Conservation (phyloP, 2,888 invertebrate species). For the Mycogona germanica region DNA sequence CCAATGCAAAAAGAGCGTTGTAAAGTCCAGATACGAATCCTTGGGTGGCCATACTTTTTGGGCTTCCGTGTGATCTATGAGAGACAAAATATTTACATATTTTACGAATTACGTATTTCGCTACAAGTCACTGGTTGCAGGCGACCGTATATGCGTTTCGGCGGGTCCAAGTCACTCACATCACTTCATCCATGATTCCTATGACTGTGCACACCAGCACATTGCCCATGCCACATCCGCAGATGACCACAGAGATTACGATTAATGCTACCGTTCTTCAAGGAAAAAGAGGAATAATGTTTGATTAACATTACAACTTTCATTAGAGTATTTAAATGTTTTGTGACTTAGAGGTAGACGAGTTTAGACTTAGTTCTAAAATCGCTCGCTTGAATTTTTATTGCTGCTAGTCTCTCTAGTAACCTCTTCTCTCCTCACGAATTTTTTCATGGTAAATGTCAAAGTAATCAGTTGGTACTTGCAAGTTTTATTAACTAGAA, state of each 20-base stretch:
- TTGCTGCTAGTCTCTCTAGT: too few relatives aligned
- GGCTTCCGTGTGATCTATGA: background rate
- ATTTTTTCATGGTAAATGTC: too few relatives aligned
- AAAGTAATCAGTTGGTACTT: too few relatives aligned
- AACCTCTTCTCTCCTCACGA: too few relatives aligned
- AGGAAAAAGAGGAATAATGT: background rate
- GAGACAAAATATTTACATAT: background rate
- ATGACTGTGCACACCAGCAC: slow-evolving; percentile 4
- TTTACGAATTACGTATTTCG: background rate
- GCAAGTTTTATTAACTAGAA: too few relatives aligned
- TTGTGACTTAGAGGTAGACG: too few relatives aligned
- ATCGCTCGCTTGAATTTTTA: too few relatives aligned
- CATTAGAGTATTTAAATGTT: too few relatives aligned
- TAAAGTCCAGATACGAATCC: slow-evolving; percentile 16
- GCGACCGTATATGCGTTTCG: too few relatives aligned
- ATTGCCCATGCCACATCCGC: slow-evolving; percentile 7
- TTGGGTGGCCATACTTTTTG: slow-evolving; percentile 8
- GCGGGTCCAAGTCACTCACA: slow-evolving; percentile 1
- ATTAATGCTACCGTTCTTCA: background rate
- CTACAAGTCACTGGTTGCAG: too few relatives aligned
- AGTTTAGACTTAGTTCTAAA: too few relatives aligned
- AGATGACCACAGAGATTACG: slow-evolving; percentile 1
- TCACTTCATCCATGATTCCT: slow-evolving; percentile 10
- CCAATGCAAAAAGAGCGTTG: slow-evolving; percentile 9
- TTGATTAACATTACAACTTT: background rate